phyloP scores from a whole-genome alignment of 2,113 vertebrate genomes.

The Entelurus aequoreus region DNA sequence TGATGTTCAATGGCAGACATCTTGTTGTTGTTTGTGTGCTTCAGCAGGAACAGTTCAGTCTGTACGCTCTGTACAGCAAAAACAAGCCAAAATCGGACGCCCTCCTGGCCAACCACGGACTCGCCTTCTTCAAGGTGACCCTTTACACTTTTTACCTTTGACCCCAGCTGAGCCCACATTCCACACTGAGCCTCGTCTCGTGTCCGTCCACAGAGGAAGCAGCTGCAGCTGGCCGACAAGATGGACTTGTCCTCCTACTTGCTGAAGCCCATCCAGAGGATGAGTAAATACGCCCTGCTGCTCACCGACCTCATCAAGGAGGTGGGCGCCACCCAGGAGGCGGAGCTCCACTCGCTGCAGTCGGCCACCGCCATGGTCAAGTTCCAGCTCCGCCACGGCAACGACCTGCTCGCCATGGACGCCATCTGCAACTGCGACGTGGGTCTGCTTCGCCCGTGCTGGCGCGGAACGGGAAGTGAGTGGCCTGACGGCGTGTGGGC shows the following conservation, averaged over 20 bases:
- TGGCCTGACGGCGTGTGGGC: neutral
- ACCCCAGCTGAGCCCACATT: neutral
- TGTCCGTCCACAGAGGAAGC: conserved; percentile 76
- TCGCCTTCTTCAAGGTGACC: conserved; percentile 79
- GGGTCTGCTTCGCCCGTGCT: conserved; percentile 32
- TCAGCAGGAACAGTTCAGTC: conserved; percentile 79
- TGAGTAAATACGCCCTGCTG: conserved; percentile 92
- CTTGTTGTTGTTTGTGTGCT: neutral
- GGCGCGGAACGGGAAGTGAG: neutral
- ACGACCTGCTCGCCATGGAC: conserved; percentile 95
- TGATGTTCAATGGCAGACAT: neutral
- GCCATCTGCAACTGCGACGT: conserved; percentile 92
- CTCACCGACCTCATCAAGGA: conserved; percentile 90
- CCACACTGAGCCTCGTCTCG: neutral
- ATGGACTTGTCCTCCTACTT: conserved; percentile 94
- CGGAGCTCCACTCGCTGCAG: conserved; percentile 78
- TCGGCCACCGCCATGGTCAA: conserved; percentile 84
- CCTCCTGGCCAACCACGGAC: conserved; percentile 72
- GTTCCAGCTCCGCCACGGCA: conserved; percentile 92
- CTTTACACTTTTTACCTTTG: neutral
- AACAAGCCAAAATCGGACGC: conserved; percentile 82
- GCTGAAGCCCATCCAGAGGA: conserved; percentile 90
- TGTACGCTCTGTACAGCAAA: conserved; percentile 83
- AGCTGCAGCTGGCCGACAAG: conserved; percentile 85
- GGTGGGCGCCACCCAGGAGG: conserved; percentile 74